Evolutionary conservation across 2,888 invertebrate genomes (phyloP).

Genomic region (Agonopterix subpropinquella): DNA sequence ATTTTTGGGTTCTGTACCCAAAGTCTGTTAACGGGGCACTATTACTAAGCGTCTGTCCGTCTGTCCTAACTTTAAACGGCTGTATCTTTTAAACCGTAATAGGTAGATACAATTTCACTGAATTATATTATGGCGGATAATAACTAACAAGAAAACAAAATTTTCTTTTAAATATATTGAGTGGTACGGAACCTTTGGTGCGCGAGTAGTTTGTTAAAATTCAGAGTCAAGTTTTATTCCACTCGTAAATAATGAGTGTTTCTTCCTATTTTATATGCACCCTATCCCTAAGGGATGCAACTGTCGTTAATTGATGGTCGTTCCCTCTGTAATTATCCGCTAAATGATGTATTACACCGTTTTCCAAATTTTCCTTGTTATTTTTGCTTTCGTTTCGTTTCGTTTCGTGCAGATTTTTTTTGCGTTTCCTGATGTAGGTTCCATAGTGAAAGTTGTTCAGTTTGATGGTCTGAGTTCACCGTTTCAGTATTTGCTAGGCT

Average conservation of each 20-base stretch:
- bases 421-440: too few relatives aligned
- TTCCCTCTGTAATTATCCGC: slow-evolving; percentile 18
- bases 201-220: too few relatives aligned
- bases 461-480: too few relatives aligned
- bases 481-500: too few relatives aligned
- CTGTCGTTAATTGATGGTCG: slow-evolving; percentile 26
- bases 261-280: slow-evolving; percentile 25
- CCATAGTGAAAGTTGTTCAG: too few relatives aligned
- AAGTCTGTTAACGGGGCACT: not conserved
- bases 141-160: not conserved
- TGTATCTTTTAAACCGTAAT: not conserved
- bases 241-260: too few relatives aligned
- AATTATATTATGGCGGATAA: not conserved
- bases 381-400: not conserved
- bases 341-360: slow-evolving; percentile 15
- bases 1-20: not conserved
- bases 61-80: not conserved
- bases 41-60: not conserved
- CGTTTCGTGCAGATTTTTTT: too few relatives aligned
- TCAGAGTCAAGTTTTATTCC: too few relatives aligned
- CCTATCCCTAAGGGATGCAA: slow-evolving; percentile 16
- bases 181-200: not conserved
- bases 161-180: not conserved
- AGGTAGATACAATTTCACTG: not conserved
- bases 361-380: not conserved